Base-by-base conservation (phyloP, 2,888 invertebrate genomes). In the Ichneumoninae sp. region DNA sequence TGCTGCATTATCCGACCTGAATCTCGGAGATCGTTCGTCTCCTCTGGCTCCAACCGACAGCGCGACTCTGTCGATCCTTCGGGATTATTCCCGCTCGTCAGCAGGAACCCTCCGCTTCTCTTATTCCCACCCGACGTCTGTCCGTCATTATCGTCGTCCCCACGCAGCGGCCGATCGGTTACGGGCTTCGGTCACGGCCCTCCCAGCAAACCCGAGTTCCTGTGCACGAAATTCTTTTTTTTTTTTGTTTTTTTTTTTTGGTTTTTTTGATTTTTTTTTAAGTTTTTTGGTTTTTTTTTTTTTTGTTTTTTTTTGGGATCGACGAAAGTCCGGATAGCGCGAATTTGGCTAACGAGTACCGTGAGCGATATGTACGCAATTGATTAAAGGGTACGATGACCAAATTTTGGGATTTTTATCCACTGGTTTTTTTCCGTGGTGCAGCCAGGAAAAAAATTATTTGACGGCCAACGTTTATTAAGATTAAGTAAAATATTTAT, bases 81-180 rank as follows among this genome's bases (percentile, higher is more conserved):
- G 30, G 65, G 65, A 76, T 81, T 77, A 22, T 82, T 62, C 74
- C 86, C 68, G 86, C 88, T 89, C 86, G 89, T 90, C 91, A 91
- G 89, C 89, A 91, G 86, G 85, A 87, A 85, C 80, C 87, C 84
- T 76, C 84, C 84, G 84, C 50, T 57, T 36, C 80, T 72, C 76
- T 72, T 74, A 80, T 83, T 80, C 76, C 83, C 86, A 74, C 86
- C 72, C 72, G 80, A 66, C 83, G 84, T 85, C 80, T 66, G 72
- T 82, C 74, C 86, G 77, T 79, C 84, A 86, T 87, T 68, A 80
- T 85, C 77, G 70, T 68, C 76, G 70, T 77, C 30, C 13, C 33
- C 72, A 76, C 82, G 74, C 47, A 16, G 80, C 76, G 83, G 72
- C 76, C 76, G 62, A 68, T 71, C 19, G 44, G 71, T 80, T n/a